Base-by-base conservation (phyloP, 2,113 vertebrate genomes). In the Beaufortia kweichowensis region DNA sequence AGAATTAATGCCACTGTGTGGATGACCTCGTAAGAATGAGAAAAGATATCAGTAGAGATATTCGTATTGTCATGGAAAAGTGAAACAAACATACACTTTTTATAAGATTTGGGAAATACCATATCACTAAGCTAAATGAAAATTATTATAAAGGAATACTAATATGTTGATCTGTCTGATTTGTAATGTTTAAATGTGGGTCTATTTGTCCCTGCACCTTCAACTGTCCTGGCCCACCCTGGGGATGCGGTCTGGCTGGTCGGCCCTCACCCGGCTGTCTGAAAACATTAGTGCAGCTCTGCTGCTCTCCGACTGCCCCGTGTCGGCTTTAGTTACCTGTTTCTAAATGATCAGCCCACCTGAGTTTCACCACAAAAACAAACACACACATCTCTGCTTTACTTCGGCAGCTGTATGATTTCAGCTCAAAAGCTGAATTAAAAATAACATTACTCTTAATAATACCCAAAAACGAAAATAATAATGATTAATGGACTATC, bases 1-100 rank as follows among this genome's bases (percentile, higher is more conserved):
- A 73, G 79, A 77, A 85, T 81, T 79, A 76, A 83, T 82, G 79
- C 87, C 86, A 80, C 86, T 87, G 83, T 74, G 82, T 56, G 29
- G 35, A 77, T 53, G 66, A 35, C 76, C 60, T 80, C 84, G 56
- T 53, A 78, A 86, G 81, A 70, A 39, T 50, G 62, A 50, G 14
- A 65, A 82, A 61, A 28, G 63, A 80, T 85, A 79, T 66, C 26
- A 76, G 66, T 75, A 53, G 64, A 61, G 64, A 76, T 35, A 63
- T 61, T 74, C 64, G 76, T 77, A 81, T 56, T 76, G 28, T 76
- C 75, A 15, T 67, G 73, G 17, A 19, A 39, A 15, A 57, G 39
- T 59, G 33, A 43, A 61, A 83, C 65, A 33, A 50, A 69, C 39
- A 28, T 55, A 77, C 73, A 66, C 63, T 19, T 31, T 60, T 23